A percentile compares a stretch with the other conserved stretches of the same genome.
Evolutionary conservation across 2,113 vertebrate species (phyloP).

Genomic region (Brienomyrus brachyistius): DNA sequence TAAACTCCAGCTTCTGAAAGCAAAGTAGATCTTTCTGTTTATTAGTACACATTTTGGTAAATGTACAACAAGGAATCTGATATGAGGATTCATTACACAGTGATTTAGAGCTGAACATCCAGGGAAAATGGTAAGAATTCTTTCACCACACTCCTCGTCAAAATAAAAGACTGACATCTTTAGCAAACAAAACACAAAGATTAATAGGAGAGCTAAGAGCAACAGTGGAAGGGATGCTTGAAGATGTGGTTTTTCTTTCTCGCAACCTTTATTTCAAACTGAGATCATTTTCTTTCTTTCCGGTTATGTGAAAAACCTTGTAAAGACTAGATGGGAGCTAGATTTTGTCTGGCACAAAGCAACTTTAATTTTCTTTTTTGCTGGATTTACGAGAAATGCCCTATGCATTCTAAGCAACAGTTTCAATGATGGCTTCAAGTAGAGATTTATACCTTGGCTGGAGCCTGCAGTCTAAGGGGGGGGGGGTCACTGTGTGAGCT

Average conservation of each 20-base stretch:
- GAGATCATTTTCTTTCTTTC: slow-evolving; percentile 27
- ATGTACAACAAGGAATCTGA: neutral
- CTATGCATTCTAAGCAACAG: slow-evolving; percentile 36
- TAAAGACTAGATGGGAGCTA: slow-evolving; percentile 37
- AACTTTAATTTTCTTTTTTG: slow-evolving; percentile 50
- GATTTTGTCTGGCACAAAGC: slow-evolving; percentile 31
- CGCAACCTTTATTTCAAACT: slow-evolving; percentile 32
- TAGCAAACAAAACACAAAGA: neutral
- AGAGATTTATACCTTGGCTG: slow-evolving; percentile 41
- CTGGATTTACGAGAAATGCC: slow-evolving; percentile 49
- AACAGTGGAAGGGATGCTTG: slow-evolving; percentile 33
- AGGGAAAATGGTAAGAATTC: neutral
- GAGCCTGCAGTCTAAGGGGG: slow-evolving; percentile 26
- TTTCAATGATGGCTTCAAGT: slow-evolving; percentile 45
- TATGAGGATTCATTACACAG: neutral
- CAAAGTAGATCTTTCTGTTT: neutral
- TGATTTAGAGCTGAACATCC: neutral
- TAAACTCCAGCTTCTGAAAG: neutral
- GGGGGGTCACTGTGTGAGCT: slow-evolving; percentile 24
- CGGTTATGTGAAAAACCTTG: slow-evolving; percentile 35
- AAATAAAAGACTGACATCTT: neutral
- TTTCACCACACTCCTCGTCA: neutral
- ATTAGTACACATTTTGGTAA: neutral
- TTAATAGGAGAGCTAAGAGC: neutral
- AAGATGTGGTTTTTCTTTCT: slow-evolving; percentile 34